phyloP scores from a whole-genome alignment of 2,113 vertebrate genomes.

The Paracanthobrama guichenoti region DNA sequence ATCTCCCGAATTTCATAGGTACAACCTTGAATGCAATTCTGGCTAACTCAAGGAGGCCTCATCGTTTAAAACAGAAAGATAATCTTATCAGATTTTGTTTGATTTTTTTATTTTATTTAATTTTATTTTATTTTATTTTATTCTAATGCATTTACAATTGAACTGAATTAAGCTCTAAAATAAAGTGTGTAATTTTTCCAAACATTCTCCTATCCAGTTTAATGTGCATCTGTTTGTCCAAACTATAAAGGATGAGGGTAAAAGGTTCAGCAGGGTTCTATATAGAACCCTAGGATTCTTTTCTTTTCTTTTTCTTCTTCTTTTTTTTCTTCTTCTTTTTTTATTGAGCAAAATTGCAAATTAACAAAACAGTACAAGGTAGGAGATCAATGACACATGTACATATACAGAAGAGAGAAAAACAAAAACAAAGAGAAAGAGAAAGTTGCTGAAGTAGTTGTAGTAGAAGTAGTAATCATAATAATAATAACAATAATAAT shows the following conservation, averaged over 20 bases:
- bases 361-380: too few relatives aligned
- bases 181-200: background rate
- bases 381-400: too few relatives aligned
- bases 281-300: too few relatives aligned
- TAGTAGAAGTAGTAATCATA: too few relatives aligned
- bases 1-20: background rate
- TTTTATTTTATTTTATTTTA: background rate
- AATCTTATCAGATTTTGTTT: background rate
- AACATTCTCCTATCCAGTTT: background rate
- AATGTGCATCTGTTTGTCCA: background rate
- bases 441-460: too few relatives aligned
- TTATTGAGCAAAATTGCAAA: too few relatives aligned
- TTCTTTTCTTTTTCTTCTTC: too few relatives aligned
- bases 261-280: too few relatives aligned
- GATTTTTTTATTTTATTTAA: background rate
- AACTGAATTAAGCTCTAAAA: background rate
- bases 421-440: too few relatives aligned
- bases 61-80: background rate
- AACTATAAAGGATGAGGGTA: background rate
- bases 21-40: constrained; percentile 1
- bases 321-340: too few relatives aligned
- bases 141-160: background rate
- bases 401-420: too few relatives aligned
- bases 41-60: background rate
- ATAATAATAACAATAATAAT: too few relatives aligned